Conservation (phyloP, 1,140 invertebrate species). For the Brachionus calyciflorus region DNA sequence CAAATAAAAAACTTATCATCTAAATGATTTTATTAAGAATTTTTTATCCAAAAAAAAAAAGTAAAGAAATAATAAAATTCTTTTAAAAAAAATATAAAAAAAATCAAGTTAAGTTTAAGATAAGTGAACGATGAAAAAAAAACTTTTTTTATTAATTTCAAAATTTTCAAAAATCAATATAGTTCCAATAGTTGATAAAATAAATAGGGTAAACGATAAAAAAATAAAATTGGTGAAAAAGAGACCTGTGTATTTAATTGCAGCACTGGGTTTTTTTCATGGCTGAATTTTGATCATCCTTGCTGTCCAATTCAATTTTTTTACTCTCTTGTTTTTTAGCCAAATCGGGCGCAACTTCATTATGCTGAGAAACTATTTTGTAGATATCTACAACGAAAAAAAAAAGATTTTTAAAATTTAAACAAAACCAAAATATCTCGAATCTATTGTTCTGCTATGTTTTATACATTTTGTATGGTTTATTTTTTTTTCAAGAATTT, state of each 20-base stretch:
- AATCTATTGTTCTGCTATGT: background rate
- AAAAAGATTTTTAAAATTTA: background rate
- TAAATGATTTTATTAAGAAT: no score
- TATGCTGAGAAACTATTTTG: constrained; percentile 46
- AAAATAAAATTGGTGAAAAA: constrained; percentile 5
- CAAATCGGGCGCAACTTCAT: constrained; percentile 24
- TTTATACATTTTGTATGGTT: background rate
- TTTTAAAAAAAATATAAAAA: no score
- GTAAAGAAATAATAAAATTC: no score
- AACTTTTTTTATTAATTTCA: no score
- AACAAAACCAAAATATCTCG: no score
- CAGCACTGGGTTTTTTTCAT: constrained; percentile 36
- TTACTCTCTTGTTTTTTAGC: constrained; percentile 7
- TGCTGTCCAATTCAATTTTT: constrained; percentile 16
- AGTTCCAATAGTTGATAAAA: constrained; percentile 9
- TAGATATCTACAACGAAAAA: constrained; percentile 43
- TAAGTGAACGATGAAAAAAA: no score
- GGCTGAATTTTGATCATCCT: constrained; percentile 16
- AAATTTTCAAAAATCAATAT: no score
- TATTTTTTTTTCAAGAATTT: background rate
- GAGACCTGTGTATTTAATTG: background rate
- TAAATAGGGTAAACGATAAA: constrained; percentile 10
- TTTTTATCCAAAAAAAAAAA: no score
- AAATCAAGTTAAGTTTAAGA: no score
- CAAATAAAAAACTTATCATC: no score